These are phyloP conservation scores for Coenonympha glycerion DNA, from an alignment of 2,888 invertebrate species.

Conservation along the genomic window DNA sequence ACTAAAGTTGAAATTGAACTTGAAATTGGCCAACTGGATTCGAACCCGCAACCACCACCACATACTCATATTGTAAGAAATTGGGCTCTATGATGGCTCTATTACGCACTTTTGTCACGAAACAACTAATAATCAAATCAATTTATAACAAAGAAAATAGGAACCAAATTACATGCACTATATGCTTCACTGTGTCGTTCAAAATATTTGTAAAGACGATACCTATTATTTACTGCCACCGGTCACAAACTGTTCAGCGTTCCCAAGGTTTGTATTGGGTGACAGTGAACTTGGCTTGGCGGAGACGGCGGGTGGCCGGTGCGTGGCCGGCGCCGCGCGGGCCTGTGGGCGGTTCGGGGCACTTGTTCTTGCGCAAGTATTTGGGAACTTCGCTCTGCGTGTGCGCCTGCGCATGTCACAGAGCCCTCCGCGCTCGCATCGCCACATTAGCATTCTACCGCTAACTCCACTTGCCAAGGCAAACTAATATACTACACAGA, in stretches of 20 bases:
- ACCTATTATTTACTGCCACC: too few species aligned
- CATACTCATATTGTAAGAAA: too few species aligned
- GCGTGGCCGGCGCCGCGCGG: constrained; percentile 28
- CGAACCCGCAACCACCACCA: too few species aligned
- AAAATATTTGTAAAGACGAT: too few species aligned
- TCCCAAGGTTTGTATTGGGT: constrained; percentile 28
- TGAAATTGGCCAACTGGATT: too few species aligned
- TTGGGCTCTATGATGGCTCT: too few species aligned
- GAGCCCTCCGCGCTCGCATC: constrained; percentile 43
- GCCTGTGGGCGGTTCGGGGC: constrained; percentile 54
- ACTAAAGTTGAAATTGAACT: too few species aligned
- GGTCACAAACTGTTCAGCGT: not conserved
- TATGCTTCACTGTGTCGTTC: too few species aligned
- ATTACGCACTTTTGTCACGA: too few species aligned
- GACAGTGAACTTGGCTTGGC: constrained; percentile 66
- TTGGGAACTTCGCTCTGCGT: constrained; percentile 48
- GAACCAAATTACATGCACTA: too few species aligned
- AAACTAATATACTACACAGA: constrained; percentile 41
- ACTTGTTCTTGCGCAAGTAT: constrained; percentile 64
- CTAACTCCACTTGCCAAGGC: constrained; percentile 58
- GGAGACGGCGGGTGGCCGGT: constrained; percentile 36
- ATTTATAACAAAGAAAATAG: too few species aligned
- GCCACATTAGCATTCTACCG: constrained; percentile 70
- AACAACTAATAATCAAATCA: too few species aligned
- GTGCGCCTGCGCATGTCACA: constrained; percentile 49